These are phyloP conservation scores for Otis tarda DNA, from an alignment of 2,113 vertebrate genomes.

Conservation along the genomic window DNA sequence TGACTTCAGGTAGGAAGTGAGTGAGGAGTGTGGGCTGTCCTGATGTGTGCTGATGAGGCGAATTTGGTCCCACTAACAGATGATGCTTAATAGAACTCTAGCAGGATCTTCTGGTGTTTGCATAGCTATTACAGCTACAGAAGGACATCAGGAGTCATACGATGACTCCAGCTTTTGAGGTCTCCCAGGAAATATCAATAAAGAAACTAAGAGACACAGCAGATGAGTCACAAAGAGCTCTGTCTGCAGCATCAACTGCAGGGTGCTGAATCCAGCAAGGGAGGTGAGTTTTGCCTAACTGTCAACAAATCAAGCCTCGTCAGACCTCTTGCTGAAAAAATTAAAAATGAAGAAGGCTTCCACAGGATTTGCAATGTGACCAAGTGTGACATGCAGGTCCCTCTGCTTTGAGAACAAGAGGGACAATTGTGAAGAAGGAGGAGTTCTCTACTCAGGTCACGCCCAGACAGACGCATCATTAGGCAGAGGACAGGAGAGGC, in stretches of 20 bases:
- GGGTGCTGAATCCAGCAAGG: neutral
- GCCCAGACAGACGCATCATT: neutral
- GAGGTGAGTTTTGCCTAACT: neutral
- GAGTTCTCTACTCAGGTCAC: neutral
- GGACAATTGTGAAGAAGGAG: neutral
- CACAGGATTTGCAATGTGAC: neutral
- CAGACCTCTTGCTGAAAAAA: neutral
- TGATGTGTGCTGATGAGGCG: accelerated
- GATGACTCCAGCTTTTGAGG: neutral
- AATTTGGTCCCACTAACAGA: neutral
- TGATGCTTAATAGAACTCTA: neutral
- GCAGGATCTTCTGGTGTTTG: neutral
- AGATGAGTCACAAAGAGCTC: neutral
- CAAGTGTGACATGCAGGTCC: accelerated
- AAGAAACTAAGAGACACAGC: neutral
- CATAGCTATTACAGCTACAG: neutral
- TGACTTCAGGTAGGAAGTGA: neutral
- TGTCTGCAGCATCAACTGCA: neutral
- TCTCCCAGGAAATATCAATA: neutral
- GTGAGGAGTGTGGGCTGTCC: neutral
- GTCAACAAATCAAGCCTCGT: neutral
- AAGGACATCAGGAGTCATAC: neutral
- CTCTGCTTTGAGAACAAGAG: neutral
- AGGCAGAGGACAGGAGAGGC: neutral
- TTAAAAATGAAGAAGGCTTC: neutral